Base-by-base conservation (phyloP, 30 jellyfish, hydroid and myxozoan species). In the Chrysaora quinquecirrha region DNA sequence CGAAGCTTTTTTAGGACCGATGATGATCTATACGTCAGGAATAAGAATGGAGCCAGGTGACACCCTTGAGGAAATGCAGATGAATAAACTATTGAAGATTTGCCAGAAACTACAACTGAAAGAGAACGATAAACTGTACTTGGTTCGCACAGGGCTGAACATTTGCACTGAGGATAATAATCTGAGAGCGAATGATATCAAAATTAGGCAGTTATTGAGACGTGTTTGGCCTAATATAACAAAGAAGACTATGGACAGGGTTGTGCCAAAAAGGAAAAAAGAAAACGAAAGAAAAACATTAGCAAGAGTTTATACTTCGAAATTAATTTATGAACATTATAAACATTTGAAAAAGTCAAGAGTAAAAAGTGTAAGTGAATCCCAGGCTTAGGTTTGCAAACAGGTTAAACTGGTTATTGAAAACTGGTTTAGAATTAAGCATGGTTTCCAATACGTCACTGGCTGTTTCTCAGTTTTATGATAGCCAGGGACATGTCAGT, bases 11-110 rank as follows among this genome's bases (percentile, higher is more conserved):
- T 73, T 91, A 19, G 98, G 98, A 10, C 90, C 88, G 1, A 76
- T 70, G 64, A 91, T 91, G 98, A 76, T 85, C 28, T 91, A 91
- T 75, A 91, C 98, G 11, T 78, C 96, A 56, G 98, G 96, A 6
- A 77, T 91, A 18, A 74, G 30, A 84, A 47, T 74, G 31, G 79
- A 48, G 38, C 83, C 80, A 23, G 43, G 72, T 62, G 93, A 85
- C 67, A 32, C 91, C 35, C 83, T 91, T 28, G 98, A 91, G 74
- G 95, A 91, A 30, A 84, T 91, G 96, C 98, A 91, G 63, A 54
- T 24, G 48, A 91, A 85, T 71, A 91, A 91, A 69, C 30, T 91
- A 64, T 85, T 64, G 48, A 74, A 69, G 24, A 96, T 91, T 30
- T 91, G 98, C 62, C 80, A 85, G 49, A 71, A 75, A 64, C 91